A percentile compares a stretch with the other conserved stretches of the same genome.
Conservation (phyloP, 2,888 invertebrate genomes). For the Hydropsyche betteni region DNA sequence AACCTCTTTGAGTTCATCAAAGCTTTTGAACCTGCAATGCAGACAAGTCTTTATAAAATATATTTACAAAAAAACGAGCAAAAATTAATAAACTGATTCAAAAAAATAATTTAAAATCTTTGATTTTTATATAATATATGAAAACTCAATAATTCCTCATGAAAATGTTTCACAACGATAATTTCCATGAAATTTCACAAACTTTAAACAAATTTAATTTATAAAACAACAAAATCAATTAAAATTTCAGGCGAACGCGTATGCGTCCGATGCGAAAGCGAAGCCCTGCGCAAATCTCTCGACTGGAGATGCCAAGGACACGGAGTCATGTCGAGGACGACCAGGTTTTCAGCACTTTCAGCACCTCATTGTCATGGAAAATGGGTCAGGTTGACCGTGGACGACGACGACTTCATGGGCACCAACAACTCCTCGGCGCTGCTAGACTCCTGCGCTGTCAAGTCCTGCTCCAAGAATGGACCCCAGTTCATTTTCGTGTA, state of each 20-base stretch:
- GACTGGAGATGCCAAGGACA: conserved; percentile 87
- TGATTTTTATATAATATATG: no score
- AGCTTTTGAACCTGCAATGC: no score
- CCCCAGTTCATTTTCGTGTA: conserved; percentile 66
- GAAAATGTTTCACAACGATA: no score
- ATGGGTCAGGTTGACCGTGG: conserved; percentile 74
- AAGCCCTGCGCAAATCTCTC: conserved; percentile 78
- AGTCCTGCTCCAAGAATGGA: conserved; percentile 53
- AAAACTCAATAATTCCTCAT: no score
- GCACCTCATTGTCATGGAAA: conserved; percentile 90
- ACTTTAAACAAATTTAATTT: no score
- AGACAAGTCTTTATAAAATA: no score
- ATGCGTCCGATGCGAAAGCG: conserved; percentile 84
- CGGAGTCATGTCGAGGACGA: conserved; percentile 78
- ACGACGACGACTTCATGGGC: conserved; percentile 55
- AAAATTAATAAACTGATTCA: no score
- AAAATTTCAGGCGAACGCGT: conserved; percentile 73
- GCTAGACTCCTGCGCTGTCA: conserved; percentile 35
- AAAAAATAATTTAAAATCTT: no score
- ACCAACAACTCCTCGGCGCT: conserved; percentile 36
- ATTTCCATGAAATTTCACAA: no score
- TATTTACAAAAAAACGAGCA: no score
- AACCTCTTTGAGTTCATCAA: no score
- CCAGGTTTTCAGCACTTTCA: conserved; percentile 84
- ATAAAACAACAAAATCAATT: not conserved